Conservation (phyloP, 2,797 vertebrate species). For the Schizothorax lantsangensis region DNA sequence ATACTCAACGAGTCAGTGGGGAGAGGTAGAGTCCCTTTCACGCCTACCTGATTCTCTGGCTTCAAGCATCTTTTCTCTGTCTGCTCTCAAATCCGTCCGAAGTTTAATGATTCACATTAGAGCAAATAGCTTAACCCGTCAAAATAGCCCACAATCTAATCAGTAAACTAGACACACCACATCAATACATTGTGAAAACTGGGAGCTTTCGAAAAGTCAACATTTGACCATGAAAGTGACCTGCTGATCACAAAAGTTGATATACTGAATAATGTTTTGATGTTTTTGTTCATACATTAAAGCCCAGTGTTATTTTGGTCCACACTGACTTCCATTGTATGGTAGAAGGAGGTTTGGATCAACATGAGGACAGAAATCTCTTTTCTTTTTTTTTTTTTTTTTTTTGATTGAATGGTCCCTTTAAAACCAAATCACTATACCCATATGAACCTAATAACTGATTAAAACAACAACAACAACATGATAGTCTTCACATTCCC, state of each 20-base stretch:
- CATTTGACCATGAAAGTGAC: neutral
- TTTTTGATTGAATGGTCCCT: neutral
- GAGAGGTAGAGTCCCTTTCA: slow-evolving; percentile 67
- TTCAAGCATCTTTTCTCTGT: slow-evolving; percentile 10
- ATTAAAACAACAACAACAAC: slow-evolving; percentile 6
- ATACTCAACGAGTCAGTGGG: slow-evolving; percentile 52
- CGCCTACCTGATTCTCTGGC: slow-evolving; percentile 71
- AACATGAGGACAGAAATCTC: neutral
- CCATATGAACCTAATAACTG: neutral
- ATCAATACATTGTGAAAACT: neutral
- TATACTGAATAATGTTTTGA: neutral
- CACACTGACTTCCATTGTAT: neutral
- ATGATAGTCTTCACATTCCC: slow-evolving; percentile 28
- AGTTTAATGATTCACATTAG: slow-evolving; percentile 9
- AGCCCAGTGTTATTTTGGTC: neutral
- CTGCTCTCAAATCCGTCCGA: neutral
- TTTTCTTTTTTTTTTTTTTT: too few relatives aligned
- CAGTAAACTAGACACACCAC: neutral
- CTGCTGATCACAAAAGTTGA: neutral
- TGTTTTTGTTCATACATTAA: neutral
- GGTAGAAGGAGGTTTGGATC: neutral
- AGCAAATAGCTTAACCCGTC: neutral
- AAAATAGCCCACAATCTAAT: neutral
- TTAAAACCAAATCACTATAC: neutral
- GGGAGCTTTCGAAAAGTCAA: neutral